Percentiles rank a stretch among this genome's conserved stretches.
These are phyloP conservation scores for Athene noctua DNA, from an alignment of 2,113 vertebrate species.

Conservation along the genomic window DNA sequence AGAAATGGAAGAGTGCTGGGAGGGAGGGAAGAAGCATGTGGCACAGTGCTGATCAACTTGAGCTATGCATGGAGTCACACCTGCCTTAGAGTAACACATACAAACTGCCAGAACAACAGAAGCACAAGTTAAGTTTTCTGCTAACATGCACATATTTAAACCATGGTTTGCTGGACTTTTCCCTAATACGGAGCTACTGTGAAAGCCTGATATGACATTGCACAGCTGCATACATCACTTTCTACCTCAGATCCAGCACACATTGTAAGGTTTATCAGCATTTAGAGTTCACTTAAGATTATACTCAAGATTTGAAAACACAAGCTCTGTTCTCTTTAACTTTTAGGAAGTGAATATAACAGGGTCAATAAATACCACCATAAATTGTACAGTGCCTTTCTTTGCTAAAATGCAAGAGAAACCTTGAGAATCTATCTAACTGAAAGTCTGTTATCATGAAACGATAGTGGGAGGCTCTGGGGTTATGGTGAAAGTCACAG, in stretches of 20 bases:
- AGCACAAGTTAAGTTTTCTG: neutral
- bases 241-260: neutral
- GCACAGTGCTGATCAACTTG: neutral
- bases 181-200: neutral
- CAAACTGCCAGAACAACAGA: neutral
- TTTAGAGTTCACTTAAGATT: neutral
- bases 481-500: neutral
- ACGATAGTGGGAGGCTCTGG: neutral
- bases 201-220: accelerated
- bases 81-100: neutral
- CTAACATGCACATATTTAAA: accelerated
- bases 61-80: neutral
- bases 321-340: neutral
- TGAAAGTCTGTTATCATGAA: neutral
- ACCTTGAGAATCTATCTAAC: neutral
- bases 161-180: neutral
- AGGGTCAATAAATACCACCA: neutral
- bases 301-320: neutral
- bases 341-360: neutral
- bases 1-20: accelerated
- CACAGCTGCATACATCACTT: neutral
- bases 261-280: neutral
- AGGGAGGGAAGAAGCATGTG: neutral
- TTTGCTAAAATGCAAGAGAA: neutral
- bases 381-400: neutral